Conservation (phyloP, 2,113 vertebrate species). For the Geococcyx californianus region DNA sequence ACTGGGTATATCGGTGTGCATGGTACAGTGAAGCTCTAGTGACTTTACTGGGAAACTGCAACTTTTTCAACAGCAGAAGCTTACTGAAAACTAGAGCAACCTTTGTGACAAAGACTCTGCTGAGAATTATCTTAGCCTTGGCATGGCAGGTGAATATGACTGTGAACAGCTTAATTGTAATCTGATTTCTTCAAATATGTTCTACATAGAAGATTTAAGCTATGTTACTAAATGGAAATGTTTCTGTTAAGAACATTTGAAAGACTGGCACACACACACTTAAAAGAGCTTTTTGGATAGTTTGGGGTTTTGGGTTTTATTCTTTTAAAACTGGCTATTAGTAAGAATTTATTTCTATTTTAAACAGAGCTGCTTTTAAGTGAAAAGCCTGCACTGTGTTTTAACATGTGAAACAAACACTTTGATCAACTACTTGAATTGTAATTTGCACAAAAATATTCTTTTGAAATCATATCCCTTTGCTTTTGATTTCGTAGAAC, state of each 20-base stretch:
- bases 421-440: not conserved
- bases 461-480: not conserved
- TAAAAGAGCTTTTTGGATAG: not conserved
- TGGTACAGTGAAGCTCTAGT: rapidly evolving
- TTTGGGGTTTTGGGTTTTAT: not conserved
- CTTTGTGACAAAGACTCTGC: not conserved
- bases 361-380: not conserved
- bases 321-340: not conserved
- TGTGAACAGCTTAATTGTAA: rapidly evolving
- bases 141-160: not conserved
- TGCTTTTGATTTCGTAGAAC: not conserved
- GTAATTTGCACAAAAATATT: not conserved
- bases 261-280: not conserved
- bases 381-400: not conserved
- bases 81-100: not conserved
- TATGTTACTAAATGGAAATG: not conserved
- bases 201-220: not conserved
- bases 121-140: not conserved
- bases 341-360: not conserved
- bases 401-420: not conserved
- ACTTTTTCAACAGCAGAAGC: not conserved
- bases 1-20: rapidly evolving
- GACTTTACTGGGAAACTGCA: not conserved
- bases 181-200: not conserved
- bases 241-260: not conserved